Base-by-base conservation (phyloP, 1,140 invertebrate species). In the Pinna nobilis region DNA sequence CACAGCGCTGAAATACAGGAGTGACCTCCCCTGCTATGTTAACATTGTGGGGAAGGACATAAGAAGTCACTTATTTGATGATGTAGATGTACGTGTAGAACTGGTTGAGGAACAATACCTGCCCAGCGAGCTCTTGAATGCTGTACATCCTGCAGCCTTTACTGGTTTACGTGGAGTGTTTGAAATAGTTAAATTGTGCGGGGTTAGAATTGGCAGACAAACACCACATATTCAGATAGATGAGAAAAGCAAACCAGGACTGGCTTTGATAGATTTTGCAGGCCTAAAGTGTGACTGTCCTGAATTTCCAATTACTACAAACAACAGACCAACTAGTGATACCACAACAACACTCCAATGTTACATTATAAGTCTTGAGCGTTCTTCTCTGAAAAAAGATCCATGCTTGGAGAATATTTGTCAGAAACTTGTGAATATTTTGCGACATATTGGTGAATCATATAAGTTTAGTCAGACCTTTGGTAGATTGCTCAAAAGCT, bases 1-100 rank as follows among this genome's bases (percentile, higher is more conserved):
- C 3, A 57, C 51, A 3, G 53, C 49, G 30, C 35, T 73, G n/a
- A 47, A 67, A 30, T 50, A 67, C 13, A 51, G 20, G 11, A 18
- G 67, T 1, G 63, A 73, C 25, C 20, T 73, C 1, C 70, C 64
- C 1, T 67, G 63, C 39, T 73, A 67, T 61, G 63, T 66, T 20
- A 53, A 73, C 35, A 73, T 73, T 37, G 23, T 39, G 13, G 23
- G 37, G 6, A 20, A 32, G 15, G 20, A 35, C 18, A 32, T 67
- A 15, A 30, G 23, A 5, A 11, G 37, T 30, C 28, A 37, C 5
- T 73, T 73, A 50, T 35, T n/a, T 49, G 37, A 15, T 41, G 33
- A 44, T 15, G 18, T 59, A 3, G 32, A n/a, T n/a, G n/a, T n/a
- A n/a, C n/a, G n/a, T n/a, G 39, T 64, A 30, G 61, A 64, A 37